Base-by-base conservation (phyloP, 2,888 invertebrate genomes). In the Oscheius sp. region DNA sequence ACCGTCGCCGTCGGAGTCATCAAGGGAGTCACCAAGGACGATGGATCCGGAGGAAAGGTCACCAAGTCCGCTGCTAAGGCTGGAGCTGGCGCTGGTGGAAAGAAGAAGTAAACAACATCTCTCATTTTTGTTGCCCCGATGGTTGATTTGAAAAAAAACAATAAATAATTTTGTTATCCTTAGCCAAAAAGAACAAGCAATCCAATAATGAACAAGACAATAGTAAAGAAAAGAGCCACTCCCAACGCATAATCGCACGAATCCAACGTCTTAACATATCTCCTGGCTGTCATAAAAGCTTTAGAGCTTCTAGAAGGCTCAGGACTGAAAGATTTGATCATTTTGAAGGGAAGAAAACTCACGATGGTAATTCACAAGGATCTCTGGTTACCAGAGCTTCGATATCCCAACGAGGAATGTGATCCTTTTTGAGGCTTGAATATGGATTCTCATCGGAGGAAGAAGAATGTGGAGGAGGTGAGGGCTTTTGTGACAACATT, bases 31-130 rank as follows among this genome's bases (percentile, higher is more conserved):
- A 31, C 25, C 5, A 61, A 61, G 61, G 15, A 12, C 17, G 61
- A 61, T 90, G 90, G 91, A 76, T 12, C 68, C 2, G 29, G 61
- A 31, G 78, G 78, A 69, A 97, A 97, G 91, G 94, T 95, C 89
- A 97, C 96, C 48, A 55, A 58, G 58, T 58, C 97, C 88, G 97
- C 96, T 84, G 94, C 94, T 91, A 96, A 96, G 91, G 96, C 95
- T 88, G 90, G 91, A 89, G 83, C n/a, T n/a, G n/a, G 72, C 53
- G 69, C 74, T 8, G 55, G 33, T 4, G 55, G 33, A 3, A 81
- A 81, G 80, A 81, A 81, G 79, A 81, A 81, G 73, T 78, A 79
- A 74, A 15, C 3, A 3, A 12, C 37, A 37, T 37, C 37, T 10
- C n/a, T 17, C 23, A 15, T 48, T 12, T 15, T 48, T 48, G 23